Conservation (phyloP, 2,888 invertebrate genomes). For the Dendrolimus pini region DNA sequence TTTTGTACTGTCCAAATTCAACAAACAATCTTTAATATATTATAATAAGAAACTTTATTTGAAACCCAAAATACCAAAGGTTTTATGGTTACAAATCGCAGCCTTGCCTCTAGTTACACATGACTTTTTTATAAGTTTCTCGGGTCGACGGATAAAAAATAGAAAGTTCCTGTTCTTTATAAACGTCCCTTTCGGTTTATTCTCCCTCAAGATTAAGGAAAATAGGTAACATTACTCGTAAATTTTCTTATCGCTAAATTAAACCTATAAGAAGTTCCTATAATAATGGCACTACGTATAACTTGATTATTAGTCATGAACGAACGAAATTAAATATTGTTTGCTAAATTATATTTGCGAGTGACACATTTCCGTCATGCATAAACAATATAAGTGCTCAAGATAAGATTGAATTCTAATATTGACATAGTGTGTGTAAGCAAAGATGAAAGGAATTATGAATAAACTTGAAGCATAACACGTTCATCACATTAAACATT, state of each 20-base stretch:
- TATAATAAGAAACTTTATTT: not conserved
- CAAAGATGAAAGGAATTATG: not conserved
- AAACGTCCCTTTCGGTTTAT: not conserved
- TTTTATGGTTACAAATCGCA: not conserved
- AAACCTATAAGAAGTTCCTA: not conserved
- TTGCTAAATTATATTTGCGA: slow-evolving; percentile 5
- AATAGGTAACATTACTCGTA: not conserved
- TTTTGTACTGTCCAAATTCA: too few relatives aligned
- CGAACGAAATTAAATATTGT: slow-evolving; percentile 1
- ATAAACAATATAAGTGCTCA: slow-evolving; percentile 1
- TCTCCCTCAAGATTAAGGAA: not conserved
- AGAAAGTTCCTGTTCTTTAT: not conserved
- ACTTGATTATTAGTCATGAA: slow-evolving; percentile 1
- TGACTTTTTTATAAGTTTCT: not conserved
- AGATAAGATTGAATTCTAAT: not conserved
- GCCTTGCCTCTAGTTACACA: not conserved
- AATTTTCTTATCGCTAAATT: not conserved
- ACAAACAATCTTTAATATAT: not conserved
- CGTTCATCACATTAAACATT: not conserved
- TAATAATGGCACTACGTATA: not conserved
- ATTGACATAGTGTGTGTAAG: not conserved
- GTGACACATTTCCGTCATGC: not conserved
- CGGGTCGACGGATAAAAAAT: not conserved
- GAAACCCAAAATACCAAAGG: not conserved
- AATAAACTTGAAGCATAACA: not conserved